phyloP scores from a whole-genome alignment of 1,140 invertebrate species.

The Zaprionus vittiger region DNA sequence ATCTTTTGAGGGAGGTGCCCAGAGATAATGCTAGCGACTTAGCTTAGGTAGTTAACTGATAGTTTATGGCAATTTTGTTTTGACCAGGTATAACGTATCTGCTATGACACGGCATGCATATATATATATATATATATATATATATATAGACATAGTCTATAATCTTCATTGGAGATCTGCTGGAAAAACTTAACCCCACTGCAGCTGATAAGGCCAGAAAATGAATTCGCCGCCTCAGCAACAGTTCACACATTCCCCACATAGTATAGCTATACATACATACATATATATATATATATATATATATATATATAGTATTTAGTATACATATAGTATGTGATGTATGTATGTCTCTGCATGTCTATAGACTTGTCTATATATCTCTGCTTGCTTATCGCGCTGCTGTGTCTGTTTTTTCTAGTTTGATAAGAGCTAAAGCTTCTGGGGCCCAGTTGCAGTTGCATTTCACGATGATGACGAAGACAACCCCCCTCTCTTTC shows the following conservation, averaged over 20 bases:
- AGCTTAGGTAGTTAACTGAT: neutral
- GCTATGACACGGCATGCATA: neutral
- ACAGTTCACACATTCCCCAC: neutral
- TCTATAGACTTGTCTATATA: constrained; percentile 8
- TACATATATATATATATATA: neutral
- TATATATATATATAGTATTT: neutral
- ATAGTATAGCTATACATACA: neutral
- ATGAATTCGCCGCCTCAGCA: neutral
- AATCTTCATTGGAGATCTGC: neutral
- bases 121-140: neutral
- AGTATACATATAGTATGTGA: neutral
- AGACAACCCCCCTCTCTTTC: neutral
- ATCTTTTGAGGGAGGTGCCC: neutral
- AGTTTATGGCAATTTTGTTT: constrained; percentile 18
- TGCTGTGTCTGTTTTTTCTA: constrained; percentile 2
- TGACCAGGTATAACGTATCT: neutral
- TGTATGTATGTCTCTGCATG: neutral
- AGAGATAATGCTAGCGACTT: neutral
- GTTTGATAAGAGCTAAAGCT: neutral
- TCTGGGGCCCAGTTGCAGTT: neutral
- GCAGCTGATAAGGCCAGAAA: constrained; percentile 12
- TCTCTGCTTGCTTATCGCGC: neutral
- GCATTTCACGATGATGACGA: constrained; percentile 8
- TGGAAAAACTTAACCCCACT: constrained; percentile 1
- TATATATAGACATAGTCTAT: neutral